Evolutionary conservation across 2,797 vertebrate species (phyloP).

Genomic region (Microhierax caerulescens): DNA sequence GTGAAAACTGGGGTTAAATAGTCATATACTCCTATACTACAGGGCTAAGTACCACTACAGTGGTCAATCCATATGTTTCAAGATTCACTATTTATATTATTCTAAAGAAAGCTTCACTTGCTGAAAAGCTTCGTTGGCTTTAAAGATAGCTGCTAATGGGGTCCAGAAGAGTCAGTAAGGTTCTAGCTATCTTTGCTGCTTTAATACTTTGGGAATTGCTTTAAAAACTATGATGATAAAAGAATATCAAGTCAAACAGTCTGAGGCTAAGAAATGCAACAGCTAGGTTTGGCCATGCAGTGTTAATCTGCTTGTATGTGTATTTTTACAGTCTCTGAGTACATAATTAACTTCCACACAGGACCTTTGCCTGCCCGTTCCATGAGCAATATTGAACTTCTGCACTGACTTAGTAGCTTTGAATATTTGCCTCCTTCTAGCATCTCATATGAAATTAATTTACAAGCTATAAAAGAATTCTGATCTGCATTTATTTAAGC

Average conservation of each 20-base stretch:
- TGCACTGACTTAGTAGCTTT: neutral
- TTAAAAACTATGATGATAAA: neutral
- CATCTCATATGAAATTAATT: neutral
- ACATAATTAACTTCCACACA: neutral
- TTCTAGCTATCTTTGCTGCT: neutral
- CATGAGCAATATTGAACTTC: neutral
- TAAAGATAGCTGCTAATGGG: neutral
- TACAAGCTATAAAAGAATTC: neutral
- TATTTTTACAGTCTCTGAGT: neutral
- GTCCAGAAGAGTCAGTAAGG: neutral
- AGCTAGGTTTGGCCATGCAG: neutral
- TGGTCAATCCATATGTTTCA: neutral
- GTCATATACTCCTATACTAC: neutral
- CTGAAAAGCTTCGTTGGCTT: neutral
- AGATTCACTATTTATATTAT: neutral
- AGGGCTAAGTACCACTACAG: neutral
- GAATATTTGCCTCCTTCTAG: neutral
- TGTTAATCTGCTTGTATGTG: neutral
- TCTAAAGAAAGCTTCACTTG: neutral
- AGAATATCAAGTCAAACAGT: neutral
- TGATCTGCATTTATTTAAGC: neutral
- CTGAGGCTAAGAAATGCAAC: neutral
- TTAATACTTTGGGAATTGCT: neutral
- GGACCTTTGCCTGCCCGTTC: neutral
- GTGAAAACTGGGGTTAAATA: neutral